Conservation (phyloP, 2,888 invertebrate genomes). For the Sarcophaga variegata region DNA sequence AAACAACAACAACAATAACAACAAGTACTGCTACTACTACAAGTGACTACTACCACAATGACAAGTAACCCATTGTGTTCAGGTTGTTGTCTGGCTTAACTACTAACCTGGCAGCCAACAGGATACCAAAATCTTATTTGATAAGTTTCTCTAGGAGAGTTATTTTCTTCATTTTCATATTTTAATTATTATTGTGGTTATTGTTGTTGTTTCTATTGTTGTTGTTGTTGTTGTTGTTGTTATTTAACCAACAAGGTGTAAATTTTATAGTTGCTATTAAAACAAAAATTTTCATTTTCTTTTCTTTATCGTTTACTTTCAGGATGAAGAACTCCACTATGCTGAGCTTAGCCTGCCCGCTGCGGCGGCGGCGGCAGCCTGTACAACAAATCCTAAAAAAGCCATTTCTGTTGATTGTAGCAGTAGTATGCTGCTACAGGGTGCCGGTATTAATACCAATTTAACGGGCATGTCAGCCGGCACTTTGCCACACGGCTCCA, state of each 20-base stretch:
- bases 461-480: slow-evolving; percentile 67
- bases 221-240: background rate
- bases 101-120: background rate
- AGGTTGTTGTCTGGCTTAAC: slow-evolving; percentile 28
- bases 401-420: slow-evolving; percentile 74
- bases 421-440: slow-evolving; percentile 73
- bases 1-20: slow-evolving; percentile 29
- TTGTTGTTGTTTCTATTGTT: background rate
- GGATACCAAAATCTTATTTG: background rate
- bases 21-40: background rate
- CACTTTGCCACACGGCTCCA: slow-evolving; percentile 78
- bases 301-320: slow-evolving; percentile 21
- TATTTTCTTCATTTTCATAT: no score
- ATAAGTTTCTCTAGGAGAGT: background rate
- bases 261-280: slow-evolving; percentile 38
- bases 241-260: slow-evolving; percentile 43
- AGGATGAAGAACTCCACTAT: slow-evolving; percentile 82
- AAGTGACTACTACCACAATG: slow-evolving; percentile 14
- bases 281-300: slow-evolving; percentile 35
- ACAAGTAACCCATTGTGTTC: slow-evolving; percentile 29
- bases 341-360: slow-evolving; percentile 80
- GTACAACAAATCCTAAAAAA: slow-evolving; percentile 71
- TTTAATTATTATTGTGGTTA: no score
- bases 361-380: slow-evolving; percentile 63
- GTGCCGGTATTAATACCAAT: slow-evolving; percentile 71